Evolutionary conservation across 2,113 vertebrate species (phyloP).

Genomic region (Aramus guarauna): DNA sequence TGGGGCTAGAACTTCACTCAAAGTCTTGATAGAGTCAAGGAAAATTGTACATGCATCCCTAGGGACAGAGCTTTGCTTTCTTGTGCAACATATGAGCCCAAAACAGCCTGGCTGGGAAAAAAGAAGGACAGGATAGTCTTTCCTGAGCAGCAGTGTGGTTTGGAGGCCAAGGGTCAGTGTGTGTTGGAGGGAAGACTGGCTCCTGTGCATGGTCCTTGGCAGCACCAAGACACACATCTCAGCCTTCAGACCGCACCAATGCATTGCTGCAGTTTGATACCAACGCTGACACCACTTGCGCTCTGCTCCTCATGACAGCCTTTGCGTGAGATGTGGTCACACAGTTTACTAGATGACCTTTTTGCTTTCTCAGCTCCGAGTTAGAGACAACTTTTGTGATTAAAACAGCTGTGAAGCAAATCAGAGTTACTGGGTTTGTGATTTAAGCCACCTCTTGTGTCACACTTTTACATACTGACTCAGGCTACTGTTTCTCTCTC

Average conservation of each 20-base stretch:
- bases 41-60: not conserved
- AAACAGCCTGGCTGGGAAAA: not conserved
- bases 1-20: not conserved
- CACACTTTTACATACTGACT: not conserved
- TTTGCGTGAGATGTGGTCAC: not conserved
- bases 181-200: not conserved
- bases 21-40: not conserved
- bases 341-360: not conserved
- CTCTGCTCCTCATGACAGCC: not conserved
- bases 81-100: not conserved
- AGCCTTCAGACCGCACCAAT: not conserved
- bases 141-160: not conserved
- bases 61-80: not conserved
- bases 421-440: not conserved
- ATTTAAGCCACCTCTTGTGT: not conserved
- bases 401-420: not conserved
- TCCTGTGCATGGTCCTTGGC: rapidly evolving
- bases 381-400: not conserved
- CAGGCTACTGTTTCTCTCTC: not conserved
- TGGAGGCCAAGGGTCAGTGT: not conserved
- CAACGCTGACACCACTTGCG: rapidly evolving
- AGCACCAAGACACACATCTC: not conserved
- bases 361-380: not conserved
- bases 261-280: not conserved
- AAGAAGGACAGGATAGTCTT: not conserved